phyloP scores from a whole-genome alignment of 2,797 vertebrate genomes.

The Sebastes miniatus region DNA sequence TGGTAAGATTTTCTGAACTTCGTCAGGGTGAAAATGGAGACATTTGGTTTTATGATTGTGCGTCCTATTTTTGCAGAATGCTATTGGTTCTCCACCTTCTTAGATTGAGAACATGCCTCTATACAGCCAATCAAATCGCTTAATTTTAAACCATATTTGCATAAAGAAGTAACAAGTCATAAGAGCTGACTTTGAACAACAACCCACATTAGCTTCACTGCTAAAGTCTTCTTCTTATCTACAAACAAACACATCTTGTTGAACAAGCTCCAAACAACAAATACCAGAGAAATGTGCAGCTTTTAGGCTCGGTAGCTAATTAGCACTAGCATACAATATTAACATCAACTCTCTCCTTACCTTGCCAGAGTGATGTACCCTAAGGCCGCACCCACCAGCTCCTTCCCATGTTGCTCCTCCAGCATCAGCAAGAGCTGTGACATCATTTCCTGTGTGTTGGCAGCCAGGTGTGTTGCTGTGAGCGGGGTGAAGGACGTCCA shows the following conservation, averaged over 20 bases:
- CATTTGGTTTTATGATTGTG: background rate
- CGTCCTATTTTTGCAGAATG: background rate
- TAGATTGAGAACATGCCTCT: background rate
- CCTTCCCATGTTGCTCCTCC: conserved; percentile 81
- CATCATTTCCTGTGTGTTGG: conserved; percentile 69
- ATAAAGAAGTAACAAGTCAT: background rate
- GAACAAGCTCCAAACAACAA: background rate
- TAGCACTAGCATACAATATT: background rate
- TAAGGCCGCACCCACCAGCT: conserved; percentile 78
- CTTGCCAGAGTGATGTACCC: conserved; percentile 82
- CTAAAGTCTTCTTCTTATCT: background rate
- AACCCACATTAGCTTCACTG: background rate
- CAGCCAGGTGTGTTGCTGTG: conserved; percentile 57
- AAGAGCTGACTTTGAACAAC: too few relatives aligned
- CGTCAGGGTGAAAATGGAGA: background rate
- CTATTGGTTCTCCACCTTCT: background rate
- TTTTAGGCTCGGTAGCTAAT: background rate
- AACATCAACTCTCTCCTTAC: conserved; percentile 59
- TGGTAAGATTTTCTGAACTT: background rate
- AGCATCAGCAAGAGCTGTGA: conserved; percentile 74
- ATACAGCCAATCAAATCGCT: background rate
- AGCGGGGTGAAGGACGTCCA: conserved; percentile 80
- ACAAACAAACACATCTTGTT: background rate
- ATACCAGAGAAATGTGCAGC: background rate
- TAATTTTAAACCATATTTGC: background rate